These are phyloP conservation scores for Octonoba sinensis DNA, from an alignment of 2,888 invertebrate genomes.

Conservation along the genomic window DNA sequence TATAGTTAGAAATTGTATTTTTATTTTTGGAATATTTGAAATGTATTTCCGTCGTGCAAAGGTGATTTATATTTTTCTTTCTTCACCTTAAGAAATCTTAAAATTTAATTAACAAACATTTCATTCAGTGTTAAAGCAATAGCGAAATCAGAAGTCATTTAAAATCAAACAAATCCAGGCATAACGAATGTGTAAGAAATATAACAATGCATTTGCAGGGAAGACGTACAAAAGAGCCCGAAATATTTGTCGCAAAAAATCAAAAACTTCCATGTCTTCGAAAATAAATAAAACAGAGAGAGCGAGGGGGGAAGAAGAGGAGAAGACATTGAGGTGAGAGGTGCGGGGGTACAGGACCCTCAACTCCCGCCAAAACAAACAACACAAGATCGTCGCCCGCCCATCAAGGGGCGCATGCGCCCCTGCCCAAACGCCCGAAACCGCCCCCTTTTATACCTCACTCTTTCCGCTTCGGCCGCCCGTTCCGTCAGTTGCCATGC, in stretches of 20 bases:
- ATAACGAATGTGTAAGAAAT: too few relatives aligned
- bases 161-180: too few relatives aligned
- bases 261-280: not conserved
- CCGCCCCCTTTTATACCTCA: constrained; percentile 46
- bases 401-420: constrained; percentile 45
- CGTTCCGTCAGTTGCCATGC: constrained; percentile 55
- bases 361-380: constrained; percentile 38
- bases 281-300: constrained; percentile 4
- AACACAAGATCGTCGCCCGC: constrained; percentile 44
- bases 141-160: too few relatives aligned
- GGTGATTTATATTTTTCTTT: too few relatives aligned
- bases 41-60: too few relatives aligned
- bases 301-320: constrained; percentile 1
- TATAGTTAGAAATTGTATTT: too few relatives aligned
- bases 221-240: constrained; percentile 19
- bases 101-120: too few relatives aligned
- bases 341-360: too few relatives aligned
- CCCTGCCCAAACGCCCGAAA: constrained; percentile 20
- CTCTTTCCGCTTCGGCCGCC: constrained; percentile 37
- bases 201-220: not conserved
- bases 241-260: not conserved
- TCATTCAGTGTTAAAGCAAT: too few relatives aligned
- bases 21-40: too few relatives aligned
- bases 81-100: too few relatives aligned
- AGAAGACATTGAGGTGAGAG: not conserved